Evolutionary conservation across 2,113 vertebrate species (phyloP), one percentile per base, ranked within the genome.

Genomic region (Phasianus colchicus): DNA sequence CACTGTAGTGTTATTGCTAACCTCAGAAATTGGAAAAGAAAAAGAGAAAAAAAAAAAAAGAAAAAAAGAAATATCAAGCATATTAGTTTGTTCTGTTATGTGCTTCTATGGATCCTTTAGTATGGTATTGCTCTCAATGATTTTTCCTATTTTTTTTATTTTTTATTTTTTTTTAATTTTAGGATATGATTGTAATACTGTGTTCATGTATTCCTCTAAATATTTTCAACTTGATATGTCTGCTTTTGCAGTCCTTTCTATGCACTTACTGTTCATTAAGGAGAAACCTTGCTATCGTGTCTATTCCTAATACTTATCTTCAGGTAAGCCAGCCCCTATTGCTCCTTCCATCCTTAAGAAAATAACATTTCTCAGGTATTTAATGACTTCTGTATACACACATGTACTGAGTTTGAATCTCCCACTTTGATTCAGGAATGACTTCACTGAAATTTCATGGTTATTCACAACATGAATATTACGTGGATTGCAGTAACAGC

Each of bases 241-340:
- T 86, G 50, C n/a, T 87, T 6, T 64, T 91, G 74, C 43, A 86
- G 20, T 88, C 89, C 29, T 92, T 93, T 90, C 57, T 79, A 19
- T 65, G 55, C 14, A 58, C 24, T 79, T 93, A 58, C 1, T 50
- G 43, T 61, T 72, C 76, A 78, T 81, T 57, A 83, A 91, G 63
- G 34, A 94, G 29, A 83, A 91, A 91, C 74, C 43, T 88, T 10
- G 3, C 79, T 90, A 83, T 74, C 19, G 10, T 25, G 10, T 20
- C 72, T 86, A 57, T 84, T 77, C 57, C 4, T 2, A 86, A 83
- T 52, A 47, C 45, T 58, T 90, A 9, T 47, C 20, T 82, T 79
- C 54, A 91, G 69, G 32, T 47, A 91, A 92, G 40, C 21, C 82
- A 85, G 67, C 50, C 50, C 85, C 64, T 11, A 50, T 19, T 43